These are phyloP conservation scores for Agrochola macilenta DNA, from an alignment of 2,888 invertebrate genomes.

Conservation along the genomic window DNA sequence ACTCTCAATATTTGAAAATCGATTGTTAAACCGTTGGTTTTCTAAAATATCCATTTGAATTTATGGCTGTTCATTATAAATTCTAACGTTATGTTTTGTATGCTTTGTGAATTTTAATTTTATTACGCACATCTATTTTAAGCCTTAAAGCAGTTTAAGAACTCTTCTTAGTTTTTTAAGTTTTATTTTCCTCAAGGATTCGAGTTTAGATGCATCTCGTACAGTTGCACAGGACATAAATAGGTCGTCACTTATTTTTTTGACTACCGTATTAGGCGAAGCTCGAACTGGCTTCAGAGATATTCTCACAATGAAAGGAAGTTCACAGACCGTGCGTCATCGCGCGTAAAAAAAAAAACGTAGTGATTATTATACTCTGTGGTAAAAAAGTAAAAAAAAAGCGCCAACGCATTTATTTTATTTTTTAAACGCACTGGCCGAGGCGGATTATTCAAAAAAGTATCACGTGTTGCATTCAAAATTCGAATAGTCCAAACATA, in stretches of 20 bases:
- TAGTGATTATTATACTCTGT: constrained; percentile 51
- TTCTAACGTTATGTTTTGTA: constrained; percentile 2
- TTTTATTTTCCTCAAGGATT: constrained; percentile 45
- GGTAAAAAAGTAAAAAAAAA: constrained; percentile 74
- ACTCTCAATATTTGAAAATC: constrained; percentile 11
- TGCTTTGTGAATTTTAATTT: constrained; percentile 33
- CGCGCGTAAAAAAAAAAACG: constrained; percentile 62
- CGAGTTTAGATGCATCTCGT: constrained; percentile 31
- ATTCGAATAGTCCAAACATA: constrained; percentile 61
- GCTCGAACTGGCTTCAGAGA: constrained; percentile 65
- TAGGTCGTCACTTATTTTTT: constrained; percentile 63
- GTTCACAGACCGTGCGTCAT: constrained; percentile 89
- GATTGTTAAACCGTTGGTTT: constrained; percentile 9
- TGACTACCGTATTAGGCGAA: constrained; percentile 66
- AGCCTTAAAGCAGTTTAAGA: background rate
- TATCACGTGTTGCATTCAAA: constrained; percentile 69
- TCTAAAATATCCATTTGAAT: constrained; percentile 5
- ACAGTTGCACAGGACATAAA: constrained; percentile 53
- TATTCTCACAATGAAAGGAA: constrained; percentile 89
- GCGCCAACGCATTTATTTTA: constrained; percentile 73
- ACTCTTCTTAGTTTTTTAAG: constrained; percentile 25
- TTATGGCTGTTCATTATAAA: constrained; percentile 4
- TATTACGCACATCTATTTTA: constrained; percentile 9
- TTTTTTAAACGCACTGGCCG: constrained; percentile 71
- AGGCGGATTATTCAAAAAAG: constrained; percentile 66